phyloP scores from a whole-genome alignment of 2,113 vertebrate genomes.

The Saccopteryx bilineata region DNA sequence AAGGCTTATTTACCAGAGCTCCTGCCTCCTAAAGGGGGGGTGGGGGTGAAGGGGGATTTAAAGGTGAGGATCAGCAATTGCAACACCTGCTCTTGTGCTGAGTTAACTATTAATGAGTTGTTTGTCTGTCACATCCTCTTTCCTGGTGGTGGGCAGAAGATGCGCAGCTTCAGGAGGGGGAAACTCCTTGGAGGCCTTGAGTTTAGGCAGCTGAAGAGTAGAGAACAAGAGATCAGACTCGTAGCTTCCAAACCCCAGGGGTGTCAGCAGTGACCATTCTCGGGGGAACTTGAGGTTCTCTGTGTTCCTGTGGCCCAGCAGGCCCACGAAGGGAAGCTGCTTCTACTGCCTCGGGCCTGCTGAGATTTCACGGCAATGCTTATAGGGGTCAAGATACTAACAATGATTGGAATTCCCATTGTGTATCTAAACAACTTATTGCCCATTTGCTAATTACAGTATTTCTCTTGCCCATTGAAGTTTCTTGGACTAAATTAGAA shows the following conservation, averaged over 20 bases:
- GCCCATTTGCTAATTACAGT: background rate
- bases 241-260: background rate
- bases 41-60: background rate
- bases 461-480: background rate
- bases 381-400: background rate
- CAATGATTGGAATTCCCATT: background rate
- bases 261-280: background rate
- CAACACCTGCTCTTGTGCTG: background rate
- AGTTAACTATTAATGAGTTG: constrained; percentile 64
- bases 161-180: background rate
- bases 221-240: background rate
- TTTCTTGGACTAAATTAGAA: background rate
- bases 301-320: background rate
- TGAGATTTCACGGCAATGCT: background rate
- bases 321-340: background rate
- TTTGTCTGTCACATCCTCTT: constrained; percentile 66
- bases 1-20: constrained; percentile 14
- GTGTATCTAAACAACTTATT: background rate
- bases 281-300: background rate
- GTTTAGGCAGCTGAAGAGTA: background rate
- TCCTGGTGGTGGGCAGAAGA: background rate
- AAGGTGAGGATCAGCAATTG: background rate
- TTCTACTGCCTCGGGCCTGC: rapidly evolving
- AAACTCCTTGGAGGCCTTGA: background rate
- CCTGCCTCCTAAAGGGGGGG: background rate